Base-by-base conservation (phyloP, 2,888 invertebrate species). In the Sesia bembeciformis region DNA sequence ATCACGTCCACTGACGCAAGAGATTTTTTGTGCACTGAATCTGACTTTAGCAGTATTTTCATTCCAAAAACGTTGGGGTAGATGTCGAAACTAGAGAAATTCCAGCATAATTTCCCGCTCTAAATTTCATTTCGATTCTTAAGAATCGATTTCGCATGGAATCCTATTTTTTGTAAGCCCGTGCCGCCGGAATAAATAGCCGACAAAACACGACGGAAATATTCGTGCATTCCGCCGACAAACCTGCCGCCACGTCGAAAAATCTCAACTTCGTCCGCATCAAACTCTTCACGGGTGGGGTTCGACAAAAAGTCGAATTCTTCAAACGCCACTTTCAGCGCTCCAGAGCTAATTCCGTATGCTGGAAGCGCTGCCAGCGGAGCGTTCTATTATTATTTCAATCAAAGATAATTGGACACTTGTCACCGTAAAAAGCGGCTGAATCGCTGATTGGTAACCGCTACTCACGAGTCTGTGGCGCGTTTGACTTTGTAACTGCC, bases 321-420 rank as follows among this genome's bases (percentile, higher is more conserved):
- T 58, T 50, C 52, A 46, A 62, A 63, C 52, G 59, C 54, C 57
- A 53, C 60, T 58, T 69, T 59, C 65, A 68, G 62, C 63, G 64
- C 64, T 54, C 6, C 4, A 5, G 23, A 42, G 62, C 76, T 76
- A 71, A 78, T 80, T 76, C 67, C 72, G 78, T 73, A 79, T 81
- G 76, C 84, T 72, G 74, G 63, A 65, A 69, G 71, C 77, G 76
- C 69, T 68, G 66, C 62, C 62, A 69, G 66, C 62, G 60, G 60
- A 61, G 62, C 67, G 66, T 68, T 76, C 81, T 81, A 82, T 84
- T 83, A 84, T 85, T 84, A 84, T 82, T 84, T 82, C 83, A 81
- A 84, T 85, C 82, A 76, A 68, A 74, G 75, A 78, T 85, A 85
- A 84, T 85, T 84, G 85, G 84, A 81, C 79, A 81, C 76, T 81